phyloP scores from a whole-genome alignment of 2,797 vertebrate genomes.

The Phataginus tetradactyla region DNA sequence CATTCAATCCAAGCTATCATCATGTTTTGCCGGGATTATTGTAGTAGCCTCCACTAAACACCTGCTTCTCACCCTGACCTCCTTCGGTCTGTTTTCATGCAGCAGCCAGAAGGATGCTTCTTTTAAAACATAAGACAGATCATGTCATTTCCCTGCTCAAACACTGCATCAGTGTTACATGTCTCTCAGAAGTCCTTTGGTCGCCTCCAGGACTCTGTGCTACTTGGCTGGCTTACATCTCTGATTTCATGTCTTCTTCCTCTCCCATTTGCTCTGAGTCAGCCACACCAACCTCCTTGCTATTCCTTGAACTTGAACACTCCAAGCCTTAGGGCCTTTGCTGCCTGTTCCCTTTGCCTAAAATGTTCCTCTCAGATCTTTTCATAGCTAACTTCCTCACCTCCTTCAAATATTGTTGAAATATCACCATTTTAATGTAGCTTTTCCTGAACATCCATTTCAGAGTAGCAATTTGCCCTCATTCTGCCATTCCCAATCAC shows the following conservation, averaged over 20 bases:
- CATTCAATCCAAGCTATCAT: neutral
- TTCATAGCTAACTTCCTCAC: neutral
- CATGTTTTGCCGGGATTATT: neutral
- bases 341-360: neutral
- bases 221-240: neutral
- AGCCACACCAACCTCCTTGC: neutral
- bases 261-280: neutral
- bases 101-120: neutral
- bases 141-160: neutral
- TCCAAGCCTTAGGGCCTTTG: neutral
- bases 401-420: neutral
- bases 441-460: neutral
- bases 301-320: neutral
- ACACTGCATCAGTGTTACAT: neutral
- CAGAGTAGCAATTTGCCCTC: neutral
- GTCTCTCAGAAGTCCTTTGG: neutral
- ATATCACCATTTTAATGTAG: neutral
- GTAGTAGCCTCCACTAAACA: neutral
- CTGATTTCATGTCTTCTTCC: neutral
- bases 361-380: slow-evolving; percentile 3
- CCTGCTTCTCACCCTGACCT: neutral
- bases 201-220: neutral
- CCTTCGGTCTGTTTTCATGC: neutral
- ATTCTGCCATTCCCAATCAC: neutral
- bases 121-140: neutral